phyloP scores from a whole-genome alignment of 2,113 vertebrate species.

The Pituophis catenifer region DNA sequence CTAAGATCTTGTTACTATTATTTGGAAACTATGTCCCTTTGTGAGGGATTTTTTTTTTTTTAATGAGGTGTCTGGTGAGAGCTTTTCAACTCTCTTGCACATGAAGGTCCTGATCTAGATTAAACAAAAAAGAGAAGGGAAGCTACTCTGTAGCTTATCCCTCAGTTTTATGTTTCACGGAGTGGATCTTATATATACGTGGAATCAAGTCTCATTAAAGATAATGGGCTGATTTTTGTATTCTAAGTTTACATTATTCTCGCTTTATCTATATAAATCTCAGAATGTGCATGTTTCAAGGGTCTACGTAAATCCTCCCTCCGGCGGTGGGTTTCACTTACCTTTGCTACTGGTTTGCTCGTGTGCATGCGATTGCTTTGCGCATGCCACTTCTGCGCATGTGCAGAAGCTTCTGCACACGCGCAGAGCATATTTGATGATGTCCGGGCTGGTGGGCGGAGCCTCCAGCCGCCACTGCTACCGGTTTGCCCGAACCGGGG shows the following conservation, averaged over 20 bases:
- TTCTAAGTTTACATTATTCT: not conserved
- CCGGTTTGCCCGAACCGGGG: no score
- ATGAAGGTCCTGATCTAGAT: not conserved
- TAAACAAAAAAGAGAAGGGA: not conserved
- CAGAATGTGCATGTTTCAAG: not conserved
- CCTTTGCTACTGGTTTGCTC: no score
- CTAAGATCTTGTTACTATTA: not conserved
- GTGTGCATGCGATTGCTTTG: no score
- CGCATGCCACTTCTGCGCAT: no score
- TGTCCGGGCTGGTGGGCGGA: no score
- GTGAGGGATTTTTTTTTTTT: not conserved
- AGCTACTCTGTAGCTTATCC: not conserved
- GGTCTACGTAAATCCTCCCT: not conserved
- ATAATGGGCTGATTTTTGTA: not conserved
- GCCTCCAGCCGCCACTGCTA: no score
- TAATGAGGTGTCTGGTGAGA: not conserved
- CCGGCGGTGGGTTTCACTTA: no score
- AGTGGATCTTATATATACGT: not conserved
- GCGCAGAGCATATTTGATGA: no score
- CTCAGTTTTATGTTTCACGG: not conserved
- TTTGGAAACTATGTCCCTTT: not conserved
- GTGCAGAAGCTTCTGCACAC: no score
- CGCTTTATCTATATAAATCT: not conserved
- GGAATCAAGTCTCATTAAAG: not conserved
- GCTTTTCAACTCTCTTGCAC: not conserved